Evolutionary conservation across 2,113 vertebrate genomes (phyloP), one percentile per base, ranked within the genome.

Genomic region (Tupaia chinensis): DNA sequence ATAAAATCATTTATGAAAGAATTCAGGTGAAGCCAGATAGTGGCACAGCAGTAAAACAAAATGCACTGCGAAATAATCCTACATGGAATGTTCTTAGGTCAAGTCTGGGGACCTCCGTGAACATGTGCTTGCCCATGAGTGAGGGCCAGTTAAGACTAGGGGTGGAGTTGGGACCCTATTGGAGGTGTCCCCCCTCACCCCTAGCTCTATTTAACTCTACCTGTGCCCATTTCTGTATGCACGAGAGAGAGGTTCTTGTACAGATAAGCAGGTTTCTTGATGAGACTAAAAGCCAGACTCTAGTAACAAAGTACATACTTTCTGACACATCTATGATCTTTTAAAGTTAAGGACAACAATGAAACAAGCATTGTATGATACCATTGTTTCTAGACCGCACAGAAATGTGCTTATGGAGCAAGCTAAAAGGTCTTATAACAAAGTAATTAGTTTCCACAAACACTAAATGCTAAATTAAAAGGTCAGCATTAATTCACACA

Each of bases 271-370:
- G 96, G 96, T 94, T 63, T 77, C 86, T 85, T 27, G 15, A 44
- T 85, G 78, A 84, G 58, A 95, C 96, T 96, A 73, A 74, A 20
- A 92, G 19, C 84, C 68, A 88, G 91, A 77, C 9, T 34, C 15
- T 29, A 95, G 92, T 79, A 94, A 96, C 58, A 61, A 95, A 70
- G 23, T 15, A 91, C 82, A 90, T 58, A 93, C 88, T 96, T 80
- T 83, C 19, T 74, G 82, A 96, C 82, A 96, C 74, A 66, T 76
- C 17, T 34, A 74, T 89, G 89, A 87, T 94, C 93, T 95, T 76
- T 58, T 66, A 56, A 96, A 97, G 84, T 85, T 97, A 97, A 96
- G 92, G 73, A 87, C 15, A 69, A 90, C 14, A 65, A 58, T 68
- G 66, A 85, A 97, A 44, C 20, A 92, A 87, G 23, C 11, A 85